Evolutionary conservation across 2,113 vertebrate genomes (phyloP).

Genomic region (Salvelinus namaycush): DNA sequence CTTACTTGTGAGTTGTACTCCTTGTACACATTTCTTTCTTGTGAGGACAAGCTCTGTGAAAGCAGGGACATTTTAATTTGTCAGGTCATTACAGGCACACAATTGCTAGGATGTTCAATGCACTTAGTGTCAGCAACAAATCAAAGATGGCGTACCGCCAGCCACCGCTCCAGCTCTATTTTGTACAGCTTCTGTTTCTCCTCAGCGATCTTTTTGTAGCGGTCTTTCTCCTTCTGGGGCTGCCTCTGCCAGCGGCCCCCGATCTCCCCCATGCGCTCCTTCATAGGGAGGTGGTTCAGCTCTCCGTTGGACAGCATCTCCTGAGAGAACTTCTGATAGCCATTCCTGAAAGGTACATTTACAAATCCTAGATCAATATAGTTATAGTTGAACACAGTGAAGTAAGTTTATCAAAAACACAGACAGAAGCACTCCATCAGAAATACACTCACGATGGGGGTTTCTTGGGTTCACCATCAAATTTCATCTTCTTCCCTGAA

Average conservation of each 20-base stretch:
- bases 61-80: constrained; percentile 3
- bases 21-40: constrained; percentile 90
- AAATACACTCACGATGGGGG: constrained; percentile 88
- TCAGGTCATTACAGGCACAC: not conserved
- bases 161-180: constrained; percentile 91
- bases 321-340: constrained; percentile 99
- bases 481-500: constrained; percentile 95
- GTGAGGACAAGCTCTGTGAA: constrained; percentile 87
- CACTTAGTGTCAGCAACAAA: too few relatives aligned
- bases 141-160: constrained; percentile 78
- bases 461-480: constrained; percentile 97
- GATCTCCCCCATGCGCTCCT: constrained; percentile 94
- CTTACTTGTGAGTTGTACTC: constrained; percentile 93
- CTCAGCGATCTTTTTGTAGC: constrained; percentile 95
- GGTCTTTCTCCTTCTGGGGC: constrained; percentile 90
- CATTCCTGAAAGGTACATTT: constrained; percentile 78
- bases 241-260: constrained; percentile 96
- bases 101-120: not conserved
- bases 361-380: not conserved
- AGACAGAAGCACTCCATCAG: not conserved
- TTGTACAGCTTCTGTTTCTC: constrained; percentile 97
- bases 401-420: not conserved
- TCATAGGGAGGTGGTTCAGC: constrained; percentile 93
- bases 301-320: constrained; percentile 96
- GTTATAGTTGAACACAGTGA: not conserved